Percentiles rank a stretch among this genome's conserved stretches.
These are phyloP conservation scores for Coregonus sp. DNA, from an alignment of 2,797 vertebrate species.

Conservation along the genomic window DNA sequence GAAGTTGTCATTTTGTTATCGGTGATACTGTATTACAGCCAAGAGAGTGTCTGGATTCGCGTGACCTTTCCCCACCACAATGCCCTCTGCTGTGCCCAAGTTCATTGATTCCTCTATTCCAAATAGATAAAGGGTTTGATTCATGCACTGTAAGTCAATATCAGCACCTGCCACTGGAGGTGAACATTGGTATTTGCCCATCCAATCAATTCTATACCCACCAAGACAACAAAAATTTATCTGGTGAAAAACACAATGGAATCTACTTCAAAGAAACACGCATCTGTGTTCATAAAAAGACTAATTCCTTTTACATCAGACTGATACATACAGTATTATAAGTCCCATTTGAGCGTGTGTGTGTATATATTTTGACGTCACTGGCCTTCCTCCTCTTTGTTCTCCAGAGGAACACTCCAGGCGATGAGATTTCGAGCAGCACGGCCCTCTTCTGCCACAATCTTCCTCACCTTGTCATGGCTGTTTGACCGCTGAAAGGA, in stretches of 20 bases:
- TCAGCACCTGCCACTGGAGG: neutral
- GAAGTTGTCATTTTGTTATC: slow-evolving; percentile 5
- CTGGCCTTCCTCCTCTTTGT: slow-evolving; percentile 92
- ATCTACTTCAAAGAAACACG: too few species aligned
- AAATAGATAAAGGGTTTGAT: too few species aligned
- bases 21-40: slow-evolving; percentile 15
- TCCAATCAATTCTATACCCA: neutral
- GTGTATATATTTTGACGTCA: slow-evolving; percentile 9
- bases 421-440: slow-evolving; percentile 95
- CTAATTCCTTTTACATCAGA: too few species aligned
- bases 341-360: neutral
- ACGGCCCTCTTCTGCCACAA: slow-evolving; percentile 96
- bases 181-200: neutral
- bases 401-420: slow-evolving; percentile 95
- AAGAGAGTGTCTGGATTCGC: neutral
- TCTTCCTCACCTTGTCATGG: slow-evolving; percentile 97
- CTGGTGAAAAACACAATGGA: too few species aligned
- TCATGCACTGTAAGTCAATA: slow-evolving; percentile 11
- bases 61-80: neutral
- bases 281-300: too few species aligned
- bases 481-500: slow-evolving; percentile 87
- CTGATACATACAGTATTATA: too few species aligned
- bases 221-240: too few species aligned
- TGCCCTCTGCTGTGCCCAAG: too few species aligned
- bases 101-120: too few species aligned